Evolutionary conservation across 2,113 vertebrate species (phyloP).

Genomic region (Oceanodroma tethys): DNA sequence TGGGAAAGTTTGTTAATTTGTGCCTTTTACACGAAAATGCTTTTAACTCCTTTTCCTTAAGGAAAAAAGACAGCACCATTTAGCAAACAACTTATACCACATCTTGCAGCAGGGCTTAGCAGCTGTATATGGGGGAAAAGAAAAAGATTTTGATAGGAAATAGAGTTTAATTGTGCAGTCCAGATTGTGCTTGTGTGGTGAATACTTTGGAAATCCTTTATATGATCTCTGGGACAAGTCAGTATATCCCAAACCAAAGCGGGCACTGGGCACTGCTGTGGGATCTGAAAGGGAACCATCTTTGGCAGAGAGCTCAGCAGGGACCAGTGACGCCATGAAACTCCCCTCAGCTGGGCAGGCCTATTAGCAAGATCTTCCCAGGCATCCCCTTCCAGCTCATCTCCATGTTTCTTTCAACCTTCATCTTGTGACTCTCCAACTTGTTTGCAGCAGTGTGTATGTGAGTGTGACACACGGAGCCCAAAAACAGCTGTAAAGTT

Average conservation of each 20-base stretch:
- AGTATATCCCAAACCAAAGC: neutral
- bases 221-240: neutral
- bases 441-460: neutral
- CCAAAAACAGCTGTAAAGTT: neutral
- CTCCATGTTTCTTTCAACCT: neutral
- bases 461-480: neutral
- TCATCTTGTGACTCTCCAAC: neutral
- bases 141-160: neutral
- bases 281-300: neutral
- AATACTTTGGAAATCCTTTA: neutral
- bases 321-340: neutral
- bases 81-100: neutral
- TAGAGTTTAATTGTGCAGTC: neutral
- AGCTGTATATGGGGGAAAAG: neutral
- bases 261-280: neutral
- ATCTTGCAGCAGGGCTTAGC: neutral
- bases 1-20: neutral
- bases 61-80: neutral
- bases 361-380: neutral
- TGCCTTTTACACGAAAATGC: neutral
- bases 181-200: neutral
- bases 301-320: neutral
- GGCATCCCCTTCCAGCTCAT: neutral
- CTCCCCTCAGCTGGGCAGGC: neutral
- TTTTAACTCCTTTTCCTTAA: neutral